These are phyloP conservation scores for Riparia riparia DNA, from an alignment of 2,113 vertebrate genomes.

Conservation along the genomic window DNA sequence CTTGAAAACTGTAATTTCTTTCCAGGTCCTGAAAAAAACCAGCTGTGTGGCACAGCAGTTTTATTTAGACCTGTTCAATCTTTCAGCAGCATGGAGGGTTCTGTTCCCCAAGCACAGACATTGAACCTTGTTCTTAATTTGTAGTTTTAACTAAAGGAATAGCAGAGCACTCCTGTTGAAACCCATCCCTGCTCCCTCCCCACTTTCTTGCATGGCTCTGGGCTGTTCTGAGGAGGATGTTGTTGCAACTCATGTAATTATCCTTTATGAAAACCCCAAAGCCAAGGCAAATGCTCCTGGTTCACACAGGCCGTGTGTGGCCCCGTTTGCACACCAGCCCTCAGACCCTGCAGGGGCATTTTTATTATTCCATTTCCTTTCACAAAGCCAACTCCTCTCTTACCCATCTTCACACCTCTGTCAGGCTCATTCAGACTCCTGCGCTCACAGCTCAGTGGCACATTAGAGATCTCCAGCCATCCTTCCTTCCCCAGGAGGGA, in stretches of 20 bases:
- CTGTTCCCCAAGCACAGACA: background rate
- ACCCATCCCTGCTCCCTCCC: background rate
- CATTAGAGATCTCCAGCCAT: background rate
- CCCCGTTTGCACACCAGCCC: background rate
- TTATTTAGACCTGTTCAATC: conserved; percentile 2
- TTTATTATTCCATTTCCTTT: background rate
- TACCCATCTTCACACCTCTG: background rate
- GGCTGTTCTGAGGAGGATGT: background rate
- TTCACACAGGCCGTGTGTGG: background rate
- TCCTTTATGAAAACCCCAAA: background rate
- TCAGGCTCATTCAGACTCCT: background rate
- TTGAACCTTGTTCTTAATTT: background rate
- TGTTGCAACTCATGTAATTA: background rate
- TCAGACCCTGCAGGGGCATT: background rate
- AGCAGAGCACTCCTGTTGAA: background rate
- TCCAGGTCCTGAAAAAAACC: background rate
- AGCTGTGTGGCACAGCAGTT: background rate
- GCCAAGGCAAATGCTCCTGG: background rate
- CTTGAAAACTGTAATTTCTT: background rate
- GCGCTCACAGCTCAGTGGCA: background rate
- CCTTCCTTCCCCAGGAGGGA: background rate
- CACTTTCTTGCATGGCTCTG: background rate
- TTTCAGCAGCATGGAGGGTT: background rate
- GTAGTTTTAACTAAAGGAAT: conserved; percentile 1
- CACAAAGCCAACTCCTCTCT: background rate